A percentile compares a stretch with the other conserved stretches of the same genome.
Conservation (phyloP, 2,888 invertebrate species). For the Campopleginae sp. region DNA sequence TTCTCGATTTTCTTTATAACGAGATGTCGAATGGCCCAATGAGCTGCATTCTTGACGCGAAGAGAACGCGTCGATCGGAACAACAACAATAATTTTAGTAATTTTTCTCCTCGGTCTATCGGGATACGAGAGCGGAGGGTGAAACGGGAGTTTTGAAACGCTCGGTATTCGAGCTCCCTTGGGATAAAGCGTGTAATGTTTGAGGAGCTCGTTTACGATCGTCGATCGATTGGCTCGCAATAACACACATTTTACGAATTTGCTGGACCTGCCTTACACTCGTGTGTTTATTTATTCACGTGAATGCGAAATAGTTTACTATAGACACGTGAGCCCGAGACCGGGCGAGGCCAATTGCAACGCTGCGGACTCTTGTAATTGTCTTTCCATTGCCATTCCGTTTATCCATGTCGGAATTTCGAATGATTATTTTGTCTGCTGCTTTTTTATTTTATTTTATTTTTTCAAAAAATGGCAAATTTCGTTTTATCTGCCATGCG, state of each 20-base stretch:
- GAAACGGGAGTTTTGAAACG: neutral
- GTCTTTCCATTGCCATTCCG: neutral
- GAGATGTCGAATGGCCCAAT: neutral
- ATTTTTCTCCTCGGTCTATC: neutral
- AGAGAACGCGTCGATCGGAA: neutral
- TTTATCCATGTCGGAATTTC: neutral
- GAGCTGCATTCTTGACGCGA: neutral
- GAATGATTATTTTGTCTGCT: neutral
- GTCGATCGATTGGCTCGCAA: neutral
- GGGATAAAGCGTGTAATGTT: neutral
- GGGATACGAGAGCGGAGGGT: neutral
- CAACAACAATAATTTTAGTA: neutral
- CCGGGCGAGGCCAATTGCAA: slow-evolving; percentile 11
- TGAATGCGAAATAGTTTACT: neutral
- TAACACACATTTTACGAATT: neutral
- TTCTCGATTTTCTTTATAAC: neutral
- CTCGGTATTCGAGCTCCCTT: neutral
- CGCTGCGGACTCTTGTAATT: neutral
- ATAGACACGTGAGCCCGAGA: neutral
- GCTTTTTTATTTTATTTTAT: neutral
- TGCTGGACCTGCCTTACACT: slow-evolving; percentile 3
- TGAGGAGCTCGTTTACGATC: slow-evolving; percentile 22
- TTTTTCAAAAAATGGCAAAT: neutral
- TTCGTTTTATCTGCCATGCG: neutral
- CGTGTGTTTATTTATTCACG: slow-evolving; percentile 11